phyloP scores from a whole-genome alignment of 1,140 invertebrate species.

The Augochlora pura region DNA sequence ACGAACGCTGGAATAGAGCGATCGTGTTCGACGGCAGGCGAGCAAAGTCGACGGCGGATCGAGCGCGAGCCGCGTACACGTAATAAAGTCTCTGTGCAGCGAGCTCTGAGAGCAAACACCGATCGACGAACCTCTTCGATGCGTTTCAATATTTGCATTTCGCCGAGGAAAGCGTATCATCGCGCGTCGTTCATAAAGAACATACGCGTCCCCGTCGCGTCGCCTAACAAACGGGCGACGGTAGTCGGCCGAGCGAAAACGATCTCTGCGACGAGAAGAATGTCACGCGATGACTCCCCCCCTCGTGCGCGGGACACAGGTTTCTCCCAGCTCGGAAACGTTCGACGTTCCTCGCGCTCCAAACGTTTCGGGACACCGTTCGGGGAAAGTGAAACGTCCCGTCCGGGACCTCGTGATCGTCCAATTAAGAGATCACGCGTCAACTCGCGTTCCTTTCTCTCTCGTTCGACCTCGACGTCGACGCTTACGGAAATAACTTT shows the following conservation, averaged over 20 bases:
- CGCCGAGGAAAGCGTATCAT: slow-evolving; percentile 57
- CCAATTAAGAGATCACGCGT: background rate
- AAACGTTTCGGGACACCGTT: background rate
- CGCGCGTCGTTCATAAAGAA: slow-evolving; percentile 59
- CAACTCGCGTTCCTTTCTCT: background rate
- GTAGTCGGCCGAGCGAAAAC: too few species aligned
- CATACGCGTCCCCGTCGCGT: slow-evolving; percentile 13
- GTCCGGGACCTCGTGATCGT: background rate
- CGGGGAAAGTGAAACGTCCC: slow-evolving; percentile 1
- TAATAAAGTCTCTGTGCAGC: slow-evolving; percentile 30
- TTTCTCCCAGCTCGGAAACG: too few species aligned
- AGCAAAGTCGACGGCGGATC: slow-evolving; percentile 34
- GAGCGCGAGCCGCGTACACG: slow-evolving; percentile 48
- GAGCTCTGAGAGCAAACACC: slow-evolving; percentile 41
- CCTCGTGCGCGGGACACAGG: too few species aligned
- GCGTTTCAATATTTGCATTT: slow-evolving; percentile 57
- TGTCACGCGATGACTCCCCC: too few species aligned
- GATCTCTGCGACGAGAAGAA: too few species aligned
- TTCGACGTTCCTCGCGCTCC: too few species aligned
- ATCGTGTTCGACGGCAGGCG: background rate
- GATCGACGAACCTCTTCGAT: slow-evolving; percentile 37
- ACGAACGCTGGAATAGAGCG: background rate
- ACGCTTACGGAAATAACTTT: slow-evolving; percentile 5
- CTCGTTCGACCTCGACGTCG: background rate
- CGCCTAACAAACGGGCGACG: too few species aligned